These are phyloP conservation scores for Megamerina dolium DNA, from an alignment of 2,888 invertebrate species.

Conservation along the genomic window DNA sequence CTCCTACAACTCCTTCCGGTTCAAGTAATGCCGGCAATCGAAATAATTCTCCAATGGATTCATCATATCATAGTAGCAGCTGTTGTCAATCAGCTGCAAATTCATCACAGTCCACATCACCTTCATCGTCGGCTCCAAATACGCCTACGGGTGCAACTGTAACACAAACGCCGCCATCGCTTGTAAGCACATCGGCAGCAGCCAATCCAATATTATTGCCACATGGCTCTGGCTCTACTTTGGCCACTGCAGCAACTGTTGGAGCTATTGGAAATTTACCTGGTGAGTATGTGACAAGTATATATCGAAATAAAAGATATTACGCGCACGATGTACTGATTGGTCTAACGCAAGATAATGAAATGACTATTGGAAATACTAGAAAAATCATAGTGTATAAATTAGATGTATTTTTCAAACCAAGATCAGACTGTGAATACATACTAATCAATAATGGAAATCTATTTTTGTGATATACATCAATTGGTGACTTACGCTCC, in stretches of 20 bases:
- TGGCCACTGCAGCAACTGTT: slow-evolving; percentile 27
- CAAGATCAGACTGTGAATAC: no score
- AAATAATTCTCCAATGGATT: slow-evolving; percentile 58
- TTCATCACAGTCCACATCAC: slow-evolving; percentile 58
- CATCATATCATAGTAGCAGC: slow-evolving; percentile 47
- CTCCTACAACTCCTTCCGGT: slow-evolving; percentile 59
- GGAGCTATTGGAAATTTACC: slow-evolving; percentile 25
- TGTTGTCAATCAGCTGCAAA: slow-evolving; percentile 57
- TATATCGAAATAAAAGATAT: slow-evolving; percentile 6
- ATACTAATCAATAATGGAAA: no score
- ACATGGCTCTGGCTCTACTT: slow-evolving; percentile 22
- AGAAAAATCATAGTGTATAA: no score
- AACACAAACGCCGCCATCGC: slow-evolving; percentile 18
- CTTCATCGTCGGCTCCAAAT: slow-evolving; percentile 53
- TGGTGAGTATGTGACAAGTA: slow-evolving; percentile 23
- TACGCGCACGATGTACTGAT: no score
- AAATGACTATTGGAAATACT: no score
- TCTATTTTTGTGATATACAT: no score
- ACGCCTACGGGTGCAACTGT: slow-evolving; percentile 43
- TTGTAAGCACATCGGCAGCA: slow-evolving; percentile 16
- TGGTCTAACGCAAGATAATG: no score
- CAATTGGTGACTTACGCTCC: no score
- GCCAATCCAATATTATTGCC: slow-evolving; percentile 16
- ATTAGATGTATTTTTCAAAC: no score
- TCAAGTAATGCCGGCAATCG: slow-evolving; percentile 26